These are phyloP conservation scores for Etheostoma cragini DNA, from an alignment of 2,113 vertebrate genomes.

Conservation along the genomic window DNA sequence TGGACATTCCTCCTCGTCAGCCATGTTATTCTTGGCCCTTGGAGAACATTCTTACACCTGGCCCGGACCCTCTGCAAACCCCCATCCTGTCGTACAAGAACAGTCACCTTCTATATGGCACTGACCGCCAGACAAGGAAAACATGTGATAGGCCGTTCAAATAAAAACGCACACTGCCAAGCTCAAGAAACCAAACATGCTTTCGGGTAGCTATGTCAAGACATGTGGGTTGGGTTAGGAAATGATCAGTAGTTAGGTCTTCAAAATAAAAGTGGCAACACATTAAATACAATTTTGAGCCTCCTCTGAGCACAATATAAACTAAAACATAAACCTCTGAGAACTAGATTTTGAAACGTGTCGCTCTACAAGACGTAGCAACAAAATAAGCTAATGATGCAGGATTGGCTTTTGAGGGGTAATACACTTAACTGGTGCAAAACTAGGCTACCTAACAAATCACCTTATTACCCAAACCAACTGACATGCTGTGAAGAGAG, in stretches of 20 bases:
- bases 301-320: neutral
- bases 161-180: conserved; percentile 37
- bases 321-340: neutral
- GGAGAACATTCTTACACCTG: conserved; percentile 68
- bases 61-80: conserved; percentile 42
- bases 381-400: neutral
- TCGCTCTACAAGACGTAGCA: neutral
- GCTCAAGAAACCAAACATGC: conserved; percentile 24
- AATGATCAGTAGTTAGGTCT: neutral
- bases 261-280: conserved; percentile 60
- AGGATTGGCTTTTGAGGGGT: too few relatives aligned
- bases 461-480: neutral
- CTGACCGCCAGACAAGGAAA: conserved; percentile 32
- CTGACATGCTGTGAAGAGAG: too few relatives aligned
- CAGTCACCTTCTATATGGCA: conserved; percentile 48
- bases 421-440: neutral
- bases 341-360: neutral
- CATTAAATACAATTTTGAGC: neutral
- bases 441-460: too few relatives aligned
- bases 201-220: conserved; percentile 23
- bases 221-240: neutral
- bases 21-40: conserved; percentile 74
- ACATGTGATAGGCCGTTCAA: conserved; percentile 4
- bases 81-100: conserved; percentile 44
- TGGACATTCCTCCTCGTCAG: conserved; percentile 61